Percentiles rank a stretch among this genome's conserved stretches.
phyloP scores from a whole-genome alignment of 2,113 vertebrate genomes.

The Scatophagus argus region DNA sequence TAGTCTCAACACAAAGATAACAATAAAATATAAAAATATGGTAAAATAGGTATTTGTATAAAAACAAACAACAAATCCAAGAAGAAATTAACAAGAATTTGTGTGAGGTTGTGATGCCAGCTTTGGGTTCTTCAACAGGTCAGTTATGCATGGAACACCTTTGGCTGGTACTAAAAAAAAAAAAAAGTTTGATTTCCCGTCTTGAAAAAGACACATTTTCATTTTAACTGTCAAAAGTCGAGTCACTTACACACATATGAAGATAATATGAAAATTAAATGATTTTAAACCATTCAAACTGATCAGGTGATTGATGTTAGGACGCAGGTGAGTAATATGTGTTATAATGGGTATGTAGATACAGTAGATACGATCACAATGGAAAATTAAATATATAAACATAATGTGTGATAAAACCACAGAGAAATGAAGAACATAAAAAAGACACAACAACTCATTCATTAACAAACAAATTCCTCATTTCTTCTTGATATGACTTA shows the following conservation, averaged over 20 bases:
- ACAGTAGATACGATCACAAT: neutral
- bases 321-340: neutral
- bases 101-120: neutral
- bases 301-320: neutral
- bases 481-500: neutral
- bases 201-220: too few relatives aligned
- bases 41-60: neutral
- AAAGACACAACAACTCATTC: neutral
- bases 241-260: too few relatives aligned
- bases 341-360: too few relatives aligned
- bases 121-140: neutral
- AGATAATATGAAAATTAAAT: too few relatives aligned
- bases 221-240: too few relatives aligned
- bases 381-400: neutral
- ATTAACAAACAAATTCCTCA: neutral
- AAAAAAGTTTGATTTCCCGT: too few relatives aligned
- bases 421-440: neutral
- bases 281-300: neutral
- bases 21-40: neutral
- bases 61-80: too few relatives aligned
- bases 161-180: neutral
- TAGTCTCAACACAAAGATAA: neutral
- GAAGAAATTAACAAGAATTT: neutral
- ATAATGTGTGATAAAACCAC: neutral
- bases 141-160: neutral